A percentile compares a stretch with the other conserved stretches of the same genome.
Conservation (phyloP, 2,797 vertebrate genomes). For the Crypturellus tataupa region DNA sequence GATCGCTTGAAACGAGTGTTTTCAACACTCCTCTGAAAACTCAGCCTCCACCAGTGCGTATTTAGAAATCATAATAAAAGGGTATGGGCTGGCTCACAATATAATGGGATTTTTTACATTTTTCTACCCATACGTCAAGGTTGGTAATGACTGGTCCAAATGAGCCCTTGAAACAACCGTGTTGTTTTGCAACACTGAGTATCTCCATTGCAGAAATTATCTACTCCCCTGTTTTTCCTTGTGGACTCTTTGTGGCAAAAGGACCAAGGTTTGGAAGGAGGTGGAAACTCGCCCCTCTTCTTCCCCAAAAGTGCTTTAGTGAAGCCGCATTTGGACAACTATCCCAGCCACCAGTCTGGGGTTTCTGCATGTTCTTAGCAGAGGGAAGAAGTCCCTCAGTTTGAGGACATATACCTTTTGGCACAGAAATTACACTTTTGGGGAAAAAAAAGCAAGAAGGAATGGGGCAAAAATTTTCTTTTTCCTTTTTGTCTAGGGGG, state of each 20-base stretch:
- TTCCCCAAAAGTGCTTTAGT: not conserved
- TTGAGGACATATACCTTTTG: not conserved
- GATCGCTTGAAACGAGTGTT: not conserved
- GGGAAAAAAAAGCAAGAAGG: not conserved
- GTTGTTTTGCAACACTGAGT: not conserved
- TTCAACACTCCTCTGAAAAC: not conserved
- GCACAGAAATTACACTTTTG: not conserved
- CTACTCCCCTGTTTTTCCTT: not conserved
- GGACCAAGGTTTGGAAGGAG: no score
- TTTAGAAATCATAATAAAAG: not conserved
- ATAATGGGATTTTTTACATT: not conserved
- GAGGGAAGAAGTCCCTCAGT: not conserved
- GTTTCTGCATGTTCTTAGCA: not conserved
- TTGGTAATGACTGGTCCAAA: not conserved
- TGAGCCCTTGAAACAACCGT: not conserved
- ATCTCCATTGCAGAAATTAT: not conserved
- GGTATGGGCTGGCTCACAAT: not conserved
- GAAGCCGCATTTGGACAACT: not conserved
- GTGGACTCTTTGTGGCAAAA: not conserved
- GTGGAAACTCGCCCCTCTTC: not conserved
- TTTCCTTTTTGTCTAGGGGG: not conserved
- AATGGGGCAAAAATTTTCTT: not conserved
- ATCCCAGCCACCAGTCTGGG: not conserved
- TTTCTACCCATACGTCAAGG: not conserved
- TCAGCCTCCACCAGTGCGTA: not conserved